These are phyloP conservation scores for Hydrophis major DNA, from an alignment of 2,797 vertebrate genomes.

Conservation along the genomic window DNA sequence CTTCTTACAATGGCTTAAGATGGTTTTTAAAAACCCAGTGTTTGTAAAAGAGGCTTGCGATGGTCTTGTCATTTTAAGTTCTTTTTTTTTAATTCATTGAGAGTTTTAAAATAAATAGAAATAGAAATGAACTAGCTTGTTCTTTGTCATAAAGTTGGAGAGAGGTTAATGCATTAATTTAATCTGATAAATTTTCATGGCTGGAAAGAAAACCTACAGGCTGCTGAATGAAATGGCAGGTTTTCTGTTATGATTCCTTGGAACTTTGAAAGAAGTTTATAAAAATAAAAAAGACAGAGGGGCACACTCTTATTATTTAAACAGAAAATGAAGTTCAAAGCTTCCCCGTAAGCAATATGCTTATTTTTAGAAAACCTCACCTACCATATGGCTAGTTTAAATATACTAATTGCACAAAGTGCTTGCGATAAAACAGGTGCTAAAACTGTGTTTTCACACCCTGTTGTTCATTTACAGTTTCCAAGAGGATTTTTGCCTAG, in stretches of 20 bases:
- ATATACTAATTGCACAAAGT: constrained; percentile 60
- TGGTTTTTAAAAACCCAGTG: neutral
- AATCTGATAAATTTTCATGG: neutral
- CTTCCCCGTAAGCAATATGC: constrained; percentile 44
- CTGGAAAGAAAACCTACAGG: neutral
- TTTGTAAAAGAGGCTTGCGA: neutral
- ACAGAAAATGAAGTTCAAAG: constrained; percentile 39
- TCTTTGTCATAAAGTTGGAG: neutral
- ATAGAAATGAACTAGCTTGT: neutral
- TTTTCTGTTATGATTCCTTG: neutral
- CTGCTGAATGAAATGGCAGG: neutral
- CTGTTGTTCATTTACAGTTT: constrained; percentile 54
- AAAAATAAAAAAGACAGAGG: neutral
- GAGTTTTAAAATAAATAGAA: neutral
- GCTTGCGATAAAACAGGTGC: constrained; percentile 52
- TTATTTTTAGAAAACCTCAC: constrained; percentile 52
- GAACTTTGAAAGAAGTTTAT: neutral
- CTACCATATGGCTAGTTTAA: constrained; percentile 59
- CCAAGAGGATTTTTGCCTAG: constrained; percentile 34
- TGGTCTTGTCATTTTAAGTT: neutral
- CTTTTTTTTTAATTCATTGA: neutral
- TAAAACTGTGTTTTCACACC: constrained; percentile 45
- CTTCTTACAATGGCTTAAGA: neutral
- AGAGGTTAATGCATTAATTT: neutral
- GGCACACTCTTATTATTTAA: neutral